These are phyloP conservation scores for Clarias macrocephalus DNA, from an alignment of 2,113 vertebrate genomes.

Conservation along the genomic window DNA sequence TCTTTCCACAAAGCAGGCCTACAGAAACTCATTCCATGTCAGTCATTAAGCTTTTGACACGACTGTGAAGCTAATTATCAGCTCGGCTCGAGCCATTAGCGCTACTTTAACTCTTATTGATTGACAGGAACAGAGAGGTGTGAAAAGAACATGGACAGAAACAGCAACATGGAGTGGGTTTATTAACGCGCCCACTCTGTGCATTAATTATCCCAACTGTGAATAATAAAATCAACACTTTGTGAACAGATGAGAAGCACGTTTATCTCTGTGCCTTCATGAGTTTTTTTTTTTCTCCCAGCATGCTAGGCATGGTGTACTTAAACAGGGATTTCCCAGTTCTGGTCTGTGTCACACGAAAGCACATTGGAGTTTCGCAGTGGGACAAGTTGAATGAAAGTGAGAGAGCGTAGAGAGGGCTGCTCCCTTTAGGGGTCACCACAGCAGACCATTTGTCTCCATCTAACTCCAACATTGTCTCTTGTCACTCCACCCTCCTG, in stretches of 20 bases:
- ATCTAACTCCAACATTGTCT: too few species aligned
- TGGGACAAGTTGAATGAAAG: neutral
- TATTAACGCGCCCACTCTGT: neutral
- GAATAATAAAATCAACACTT: neutral
- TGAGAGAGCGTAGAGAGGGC: neutral
- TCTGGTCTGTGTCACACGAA: neutral
- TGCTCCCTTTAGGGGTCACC: too few species aligned
- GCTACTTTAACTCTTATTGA: conserved; percentile 20
- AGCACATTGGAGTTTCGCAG: neutral
- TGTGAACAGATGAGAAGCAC: neutral
- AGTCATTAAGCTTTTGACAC: conserved; percentile 42
- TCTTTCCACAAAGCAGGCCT: neutral
- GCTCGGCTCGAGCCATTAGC: conserved; percentile 33
- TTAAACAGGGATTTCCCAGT: neutral
- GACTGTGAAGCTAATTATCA: conserved; percentile 35
- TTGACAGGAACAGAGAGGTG: neutral
- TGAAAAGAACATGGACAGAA: neutral
- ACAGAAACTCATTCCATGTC: conserved; percentile 18
- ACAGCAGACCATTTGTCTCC: too few species aligned
- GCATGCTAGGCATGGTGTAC: neutral
- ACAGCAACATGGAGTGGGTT: neutral
- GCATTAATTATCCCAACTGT: neutral
- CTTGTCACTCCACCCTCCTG: too few species aligned
- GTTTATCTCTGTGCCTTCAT: neutral
- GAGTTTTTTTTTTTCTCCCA: neutral